Evolutionary conservation across 2,797 vertebrate species (phyloP).

Genomic region (Pseudochirops cupreus): DNA sequence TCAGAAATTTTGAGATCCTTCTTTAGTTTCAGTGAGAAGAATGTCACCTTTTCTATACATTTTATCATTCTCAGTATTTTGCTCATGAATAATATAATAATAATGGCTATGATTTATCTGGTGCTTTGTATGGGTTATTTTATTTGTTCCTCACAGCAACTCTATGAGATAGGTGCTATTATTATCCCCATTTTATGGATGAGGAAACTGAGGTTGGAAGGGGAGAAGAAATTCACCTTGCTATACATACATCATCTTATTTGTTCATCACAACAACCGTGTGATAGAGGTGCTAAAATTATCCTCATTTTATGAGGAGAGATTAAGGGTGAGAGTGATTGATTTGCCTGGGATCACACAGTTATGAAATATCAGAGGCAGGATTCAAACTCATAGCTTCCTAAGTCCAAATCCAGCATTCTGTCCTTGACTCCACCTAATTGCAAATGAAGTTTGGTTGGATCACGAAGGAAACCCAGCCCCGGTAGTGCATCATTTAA

Average conservation of each 20-base stretch:
- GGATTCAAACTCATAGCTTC: background rate
- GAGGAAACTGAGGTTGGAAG: background rate
- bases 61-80: constrained; percentile 60
- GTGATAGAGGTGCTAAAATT: background rate
- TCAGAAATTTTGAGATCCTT: constrained; percentile 75
- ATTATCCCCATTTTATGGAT: background rate
- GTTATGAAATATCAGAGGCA: background rate
- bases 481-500: constrained; percentile 73
- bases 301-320: too few relatives aligned
- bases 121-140: background rate
- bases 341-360: background rate
- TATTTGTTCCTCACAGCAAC: background rate
- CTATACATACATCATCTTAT: background rate
- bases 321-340: background rate
- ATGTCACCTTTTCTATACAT: constrained; percentile 68
- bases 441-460: background rate
- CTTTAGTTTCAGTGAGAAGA: constrained; percentile 74
- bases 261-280: background rate
- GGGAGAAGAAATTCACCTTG: background rate
- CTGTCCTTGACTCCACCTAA: background rate
- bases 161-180: background rate
- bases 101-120: background rate
- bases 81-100: constrained; percentile 53
- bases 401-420: background rate
- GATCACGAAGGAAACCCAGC: constrained; percentile 56